Conservation (phyloP, 2,888 invertebrate genomes). For the Acrocyrtus sp. region DNA sequence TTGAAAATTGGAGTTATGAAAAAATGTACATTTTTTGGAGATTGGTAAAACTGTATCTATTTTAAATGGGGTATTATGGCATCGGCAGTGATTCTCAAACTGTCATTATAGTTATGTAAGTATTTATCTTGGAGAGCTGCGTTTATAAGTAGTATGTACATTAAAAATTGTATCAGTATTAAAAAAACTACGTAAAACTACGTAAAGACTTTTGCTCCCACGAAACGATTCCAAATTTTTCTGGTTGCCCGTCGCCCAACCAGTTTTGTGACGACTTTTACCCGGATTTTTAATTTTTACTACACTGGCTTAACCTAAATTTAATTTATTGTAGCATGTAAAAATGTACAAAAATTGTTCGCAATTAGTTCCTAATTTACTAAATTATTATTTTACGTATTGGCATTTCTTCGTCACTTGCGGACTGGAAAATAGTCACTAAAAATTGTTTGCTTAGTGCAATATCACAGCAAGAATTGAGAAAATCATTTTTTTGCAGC, state of each 20-base stretch:
- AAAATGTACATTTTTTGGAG: background rate
- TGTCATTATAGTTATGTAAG: too few relatives aligned
- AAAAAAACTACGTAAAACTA: background rate
- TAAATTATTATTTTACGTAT: background rate
- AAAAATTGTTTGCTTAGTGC: background rate
- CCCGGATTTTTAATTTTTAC: background rate
- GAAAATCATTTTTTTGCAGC: too few relatives aligned
- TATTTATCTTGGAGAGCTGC: too few relatives aligned
- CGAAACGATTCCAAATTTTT: too few relatives aligned
- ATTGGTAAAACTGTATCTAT: background rate
- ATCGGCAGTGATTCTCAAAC: slow-evolving; percentile 9
- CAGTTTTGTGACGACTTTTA: background rate
- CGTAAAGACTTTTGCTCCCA: too few relatives aligned
- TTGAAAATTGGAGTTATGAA: background rate
- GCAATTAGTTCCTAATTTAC: too few relatives aligned
- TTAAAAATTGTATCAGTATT: background rate
- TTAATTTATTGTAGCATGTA: background rate
- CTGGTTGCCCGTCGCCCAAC: too few relatives aligned
- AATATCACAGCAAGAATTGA: slow-evolving; percentile 43
- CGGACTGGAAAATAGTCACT: background rate
- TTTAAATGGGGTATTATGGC: slow-evolving; percentile 3
- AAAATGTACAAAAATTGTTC: background rate
- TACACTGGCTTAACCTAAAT: background rate
- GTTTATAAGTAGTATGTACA: background rate
- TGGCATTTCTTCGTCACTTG: background rate